Evolutionary conservation across 2,888 invertebrate genomes (phyloP).

Genomic region (Drosophila crucigera): DNA sequence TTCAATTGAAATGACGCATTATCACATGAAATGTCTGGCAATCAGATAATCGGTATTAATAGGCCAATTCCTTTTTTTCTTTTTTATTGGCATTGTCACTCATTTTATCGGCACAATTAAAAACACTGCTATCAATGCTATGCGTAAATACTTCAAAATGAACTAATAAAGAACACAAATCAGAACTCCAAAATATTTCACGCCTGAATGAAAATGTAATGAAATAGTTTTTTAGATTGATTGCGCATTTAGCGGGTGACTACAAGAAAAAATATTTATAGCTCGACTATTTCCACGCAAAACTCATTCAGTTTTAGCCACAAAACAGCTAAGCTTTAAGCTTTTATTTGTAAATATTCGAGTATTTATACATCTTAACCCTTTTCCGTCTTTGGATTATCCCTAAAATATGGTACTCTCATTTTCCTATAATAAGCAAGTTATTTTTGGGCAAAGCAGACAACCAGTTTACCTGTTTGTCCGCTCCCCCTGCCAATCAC

Average conservation of each 20-base stretch:
- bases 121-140: slow-evolving; percentile 18
- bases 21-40: slow-evolving; percentile 30
- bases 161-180: neutral
- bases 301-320: neutral
- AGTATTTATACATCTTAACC: neutral
- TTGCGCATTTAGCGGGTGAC: neutral
- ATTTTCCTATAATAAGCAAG: neutral
- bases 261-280: neutral
- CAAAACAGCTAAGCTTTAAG: neutral
- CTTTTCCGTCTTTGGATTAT: neutral
- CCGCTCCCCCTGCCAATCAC: neutral
- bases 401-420: neutral
- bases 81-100: neutral
- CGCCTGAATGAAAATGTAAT: slow-evolving; percentile 17
- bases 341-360: neutral
- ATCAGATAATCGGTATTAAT: slow-evolving; percentile 23
- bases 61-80: neutral
- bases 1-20: slow-evolving; percentile 40
- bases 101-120: slow-evolving; percentile 28
- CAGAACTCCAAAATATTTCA: neutral
- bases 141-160: slow-evolving; percentile 18
- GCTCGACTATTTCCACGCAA: neutral
- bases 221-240: slow-evolving; percentile 1
- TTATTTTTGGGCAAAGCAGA: neutral
- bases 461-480: slow-evolving; percentile 16